Base-by-base conservation (phyloP, 1,140 invertebrate genomes). In the Ganaspis sp. region DNA sequence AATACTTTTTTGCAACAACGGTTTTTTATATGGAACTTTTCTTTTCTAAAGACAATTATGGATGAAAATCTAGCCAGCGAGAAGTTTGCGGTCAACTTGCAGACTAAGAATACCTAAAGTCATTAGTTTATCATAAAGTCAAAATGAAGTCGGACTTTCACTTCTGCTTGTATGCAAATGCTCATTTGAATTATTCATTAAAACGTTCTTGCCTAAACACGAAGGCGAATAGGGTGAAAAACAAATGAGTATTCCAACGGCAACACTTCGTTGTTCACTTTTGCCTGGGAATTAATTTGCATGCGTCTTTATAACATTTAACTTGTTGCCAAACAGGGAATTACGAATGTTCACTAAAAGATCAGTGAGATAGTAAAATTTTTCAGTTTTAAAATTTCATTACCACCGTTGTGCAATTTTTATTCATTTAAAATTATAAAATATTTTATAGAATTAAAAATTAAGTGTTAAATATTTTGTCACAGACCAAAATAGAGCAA, bases 101-200 rank as follows among this genome's bases (percentile, higher is more conserved):
- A 64, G 2, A 29, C 23, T 15, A 69, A 26, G 69, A 26, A 69
- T 26, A 69, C 19, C 40, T 45, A 17, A 23, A 1, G 17, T 58
- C 34, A 74, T 74, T 73, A 78, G 69, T 70, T 12, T 26, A 54
- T 38, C 38, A 40, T 74, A 45, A 79, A 79, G 74, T 79, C 75
- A 38, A 82, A 84, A 83, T 78, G 53, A 78, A 82, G 70, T 82
- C 75, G 42, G 54, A 84, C 74, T 76, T 79, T 79, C 78, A 77
- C 70, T 75, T 54, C 58, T 26, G 72, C 11, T 69, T 58, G 23
- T 72, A 84, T 83, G 83, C 83, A 84, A 85, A 85, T 85, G 74
- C 73, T 69, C 64, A 74, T 9, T 19, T 85, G 84, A 85, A 86
- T 86, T 78, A 85, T 86, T 84, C 85, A 86, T 85, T 85, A 84